Percentiles rank a stretch among this genome's conserved stretches.
Evolutionary conservation across 2,888 invertebrate genomes (phyloP).

Genomic region (Mongoloraphidia duomilia): DNA sequence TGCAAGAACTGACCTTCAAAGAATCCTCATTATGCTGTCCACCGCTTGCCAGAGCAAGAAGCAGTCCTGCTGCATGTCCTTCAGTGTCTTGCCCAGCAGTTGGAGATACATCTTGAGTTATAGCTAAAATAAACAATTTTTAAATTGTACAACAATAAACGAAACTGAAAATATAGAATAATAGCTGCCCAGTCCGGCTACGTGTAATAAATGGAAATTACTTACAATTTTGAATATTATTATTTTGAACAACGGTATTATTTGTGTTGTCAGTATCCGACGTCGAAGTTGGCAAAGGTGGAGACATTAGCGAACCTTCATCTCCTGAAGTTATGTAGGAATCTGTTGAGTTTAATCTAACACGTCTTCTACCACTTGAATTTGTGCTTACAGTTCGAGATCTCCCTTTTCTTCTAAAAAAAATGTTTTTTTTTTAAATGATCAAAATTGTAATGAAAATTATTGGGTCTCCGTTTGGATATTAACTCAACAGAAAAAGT

Average conservation of each 20-base stretch:
- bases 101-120: too few relatives aligned
- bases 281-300: constrained; percentile 23
- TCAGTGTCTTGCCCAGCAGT: background rate
- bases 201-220: too few relatives aligned
- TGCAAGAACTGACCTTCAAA: constrained; percentile 8
- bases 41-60: constrained; percentile 40
- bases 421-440: constrained; percentile 1
- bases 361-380: constrained; percentile 39
- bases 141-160: too few relatives aligned
- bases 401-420: constrained; percentile 45
- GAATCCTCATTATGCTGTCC: constrained; percentile 13
- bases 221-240: too few relatives aligned
- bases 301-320: constrained; percentile 50
- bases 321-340: constrained; percentile 60
- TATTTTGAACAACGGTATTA: too few relatives aligned
- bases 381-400: constrained; percentile 44
- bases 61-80: constrained; percentile 35
- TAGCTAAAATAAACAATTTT: too few relatives aligned
- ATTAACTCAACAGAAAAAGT: too few relatives aligned
- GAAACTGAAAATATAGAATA: too few relatives aligned
- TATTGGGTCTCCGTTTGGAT: background rate
- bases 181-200: too few relatives aligned
- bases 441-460: background rate
- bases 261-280: too few relatives aligned
- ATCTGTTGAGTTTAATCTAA: constrained; percentile 62